Conservation (phyloP, 1,140 invertebrate genomes). For the Trachymyrmex cornetzi region DNA sequence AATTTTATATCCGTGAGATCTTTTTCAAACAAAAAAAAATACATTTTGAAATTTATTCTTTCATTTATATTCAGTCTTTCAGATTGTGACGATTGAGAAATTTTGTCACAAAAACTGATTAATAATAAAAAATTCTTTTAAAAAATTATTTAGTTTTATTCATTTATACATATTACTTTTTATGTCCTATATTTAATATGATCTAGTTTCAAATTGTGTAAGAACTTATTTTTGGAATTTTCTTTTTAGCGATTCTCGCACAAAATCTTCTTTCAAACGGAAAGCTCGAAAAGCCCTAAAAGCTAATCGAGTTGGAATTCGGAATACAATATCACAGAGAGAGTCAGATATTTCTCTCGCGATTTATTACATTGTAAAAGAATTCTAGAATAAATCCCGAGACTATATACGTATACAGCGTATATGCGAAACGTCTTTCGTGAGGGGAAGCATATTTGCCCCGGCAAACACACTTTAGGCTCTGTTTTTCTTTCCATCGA, state of each 20-base stretch:
- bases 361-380: constrained; percentile 59
- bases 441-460: constrained; percentile 60
- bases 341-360: constrained; percentile 17
- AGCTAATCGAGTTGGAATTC: constrained; percentile 20
- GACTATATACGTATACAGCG: neutral
- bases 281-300: neutral
- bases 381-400: constrained; percentile 51
- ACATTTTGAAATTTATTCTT: neutral
- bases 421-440: constrained; percentile 54
- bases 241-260: neutral
- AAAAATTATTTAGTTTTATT: neutral
- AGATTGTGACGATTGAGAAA: neutral
- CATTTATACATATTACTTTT: neutral
- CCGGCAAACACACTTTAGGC: constrained; percentile 58
- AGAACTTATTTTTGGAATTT: neutral
- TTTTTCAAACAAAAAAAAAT: neutral
- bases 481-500: constrained; percentile 72
- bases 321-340: neutral
- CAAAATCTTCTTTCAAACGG: neutral
- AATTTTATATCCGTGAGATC: neutral
- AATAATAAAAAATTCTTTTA: neutral
- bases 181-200: neutral
- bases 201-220: neutral
- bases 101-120: too few species aligned
- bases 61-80: neutral